Base-by-base conservation (phyloP, 2,888 invertebrate species). In the Apoda limacodes region DNA sequence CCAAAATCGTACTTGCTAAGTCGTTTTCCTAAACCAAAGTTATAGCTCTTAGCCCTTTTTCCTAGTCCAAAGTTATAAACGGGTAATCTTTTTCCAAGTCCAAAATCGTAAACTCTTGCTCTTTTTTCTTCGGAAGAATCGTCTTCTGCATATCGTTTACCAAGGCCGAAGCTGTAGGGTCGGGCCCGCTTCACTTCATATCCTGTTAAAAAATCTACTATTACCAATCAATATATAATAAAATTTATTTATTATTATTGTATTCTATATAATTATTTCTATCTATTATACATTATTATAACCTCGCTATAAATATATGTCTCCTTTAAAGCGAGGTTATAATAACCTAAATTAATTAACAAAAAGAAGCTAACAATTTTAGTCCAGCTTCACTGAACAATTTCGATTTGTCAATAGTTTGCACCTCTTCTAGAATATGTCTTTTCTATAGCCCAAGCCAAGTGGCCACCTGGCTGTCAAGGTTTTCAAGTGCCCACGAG, bases 161-260 rank as follows among this genome's bases (percentile, higher is more conserved):
- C 89, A n/a, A 89, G 69, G 0, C 89, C 89, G 50, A 89, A 88
- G 13, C 86, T 84, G 65, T 88, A 89, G 1, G 85, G 85, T 13
- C 85, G 83, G 14, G 83, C 82, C 32, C 88, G 82, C 60, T 88
- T 86, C 22, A 55, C 49, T 43, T 72, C 69, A 34, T 65, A 69
- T 17, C 50, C 81, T 82, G 60, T 15, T 35, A 45, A 37, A 25
- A 33, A 32, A 35, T 12, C 14, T n/a, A n/a, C n/a, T 24, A 7
- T 23, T 5, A 23, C 10, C 9, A 3, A 10, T 13, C 12, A 7
- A 24, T 13, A 4, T 10, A 12, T 7, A 24, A 5, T 13, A 24
- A 6, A 24, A 10, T 11, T 7, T 26, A 12, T 26, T 19, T 17
- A 3, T 17, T 9, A 19, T 6, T 6, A 9, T 19, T 19, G 19